Evolutionary conservation across 2,113 vertebrate genomes (phyloP), one percentile per base, ranked within the genome.

Genomic region (Australoheros scitulus): DNA sequence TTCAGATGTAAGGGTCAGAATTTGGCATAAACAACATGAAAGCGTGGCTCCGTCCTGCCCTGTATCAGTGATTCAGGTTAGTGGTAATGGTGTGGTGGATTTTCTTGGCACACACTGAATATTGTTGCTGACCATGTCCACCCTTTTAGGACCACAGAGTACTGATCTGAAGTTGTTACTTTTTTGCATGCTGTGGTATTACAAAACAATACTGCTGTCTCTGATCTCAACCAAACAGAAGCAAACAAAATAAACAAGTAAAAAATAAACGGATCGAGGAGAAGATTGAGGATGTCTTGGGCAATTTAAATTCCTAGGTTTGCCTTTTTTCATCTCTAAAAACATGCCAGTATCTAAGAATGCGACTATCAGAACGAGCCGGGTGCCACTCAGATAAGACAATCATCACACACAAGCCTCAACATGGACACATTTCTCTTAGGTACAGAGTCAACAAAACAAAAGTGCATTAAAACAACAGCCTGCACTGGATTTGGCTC

Each of bases 351-450:
- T 55, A 64, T 32, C 8, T 6, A 61, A 47, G 41, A 82, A 61
- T 13, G 76, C 15, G 0, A 58, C 15, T 55, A 78, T 64, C 60
- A 24, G 5, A 63, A 75, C 14, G 18, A 6, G 9, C 22, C 36
- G 50, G 75, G 8, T 61, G 8, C 32, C 13, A 1, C 9, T 83
- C 56, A 55, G 86, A 87, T 82, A 65, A 86, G 82, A 89, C 83
- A 47, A n/a, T 9, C 43, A 79, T 77, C 77, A 13, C 13, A 17
- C 26, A 78, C 70, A 87, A 86, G 88, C 61, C 86, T 18, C 59
- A 47, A 77, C 75, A 77, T 26, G 6, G 75, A 7, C 26, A 47
- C 38, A 70, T 77, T 77, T 50, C 64, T 61, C 26, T 58, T 50
- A 18, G 26, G 3, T 26, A 3, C 6, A 38, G n/a, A 64, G 55